These are phyloP conservation scores for Psittacula derbiana DNA, from an alignment of 2,797 vertebrate species.

Conservation along the genomic window DNA sequence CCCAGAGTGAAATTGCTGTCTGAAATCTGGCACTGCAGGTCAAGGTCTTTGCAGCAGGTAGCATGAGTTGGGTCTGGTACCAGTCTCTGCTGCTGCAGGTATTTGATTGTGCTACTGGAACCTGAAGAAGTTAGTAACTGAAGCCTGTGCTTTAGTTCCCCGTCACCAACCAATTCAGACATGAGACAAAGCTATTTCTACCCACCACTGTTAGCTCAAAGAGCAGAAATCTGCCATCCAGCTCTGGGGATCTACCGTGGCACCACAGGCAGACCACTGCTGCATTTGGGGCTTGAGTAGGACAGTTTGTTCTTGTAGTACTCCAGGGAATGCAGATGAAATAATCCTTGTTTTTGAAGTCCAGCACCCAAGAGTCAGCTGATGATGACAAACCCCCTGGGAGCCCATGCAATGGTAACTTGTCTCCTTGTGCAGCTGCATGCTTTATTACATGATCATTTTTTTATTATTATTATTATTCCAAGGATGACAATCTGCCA, in stretches of 20 bases:
- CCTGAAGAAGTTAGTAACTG: not conserved
- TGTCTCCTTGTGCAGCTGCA: not conserved
- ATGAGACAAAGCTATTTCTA: not conserved
- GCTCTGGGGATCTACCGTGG: not conserved
- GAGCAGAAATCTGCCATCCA: not conserved
- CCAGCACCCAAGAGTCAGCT: not conserved
- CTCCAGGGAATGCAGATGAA: not conserved
- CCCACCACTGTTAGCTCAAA: not conserved
- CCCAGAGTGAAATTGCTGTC: not conserved
- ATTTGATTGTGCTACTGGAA: not conserved
- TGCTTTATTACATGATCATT: not conserved
- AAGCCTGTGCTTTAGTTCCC: not conserved
- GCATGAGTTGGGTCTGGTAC: not conserved
- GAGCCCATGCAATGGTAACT: not conserved
- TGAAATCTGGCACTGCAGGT: not conserved
- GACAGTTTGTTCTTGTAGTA: not conserved
- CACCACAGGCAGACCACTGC: not conserved
- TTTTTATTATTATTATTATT: not conserved
- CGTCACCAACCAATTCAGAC: not conserved
- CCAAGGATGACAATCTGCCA: not conserved
- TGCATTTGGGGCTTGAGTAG: not conserved
- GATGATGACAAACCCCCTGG: not conserved
- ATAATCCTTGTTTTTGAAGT: not conserved
- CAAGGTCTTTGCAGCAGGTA: not conserved
- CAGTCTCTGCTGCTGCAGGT: not conserved